phyloP scores from a whole-genome alignment of 1,140 invertebrate genomes.

The Lepidurus arcticus region DNA sequence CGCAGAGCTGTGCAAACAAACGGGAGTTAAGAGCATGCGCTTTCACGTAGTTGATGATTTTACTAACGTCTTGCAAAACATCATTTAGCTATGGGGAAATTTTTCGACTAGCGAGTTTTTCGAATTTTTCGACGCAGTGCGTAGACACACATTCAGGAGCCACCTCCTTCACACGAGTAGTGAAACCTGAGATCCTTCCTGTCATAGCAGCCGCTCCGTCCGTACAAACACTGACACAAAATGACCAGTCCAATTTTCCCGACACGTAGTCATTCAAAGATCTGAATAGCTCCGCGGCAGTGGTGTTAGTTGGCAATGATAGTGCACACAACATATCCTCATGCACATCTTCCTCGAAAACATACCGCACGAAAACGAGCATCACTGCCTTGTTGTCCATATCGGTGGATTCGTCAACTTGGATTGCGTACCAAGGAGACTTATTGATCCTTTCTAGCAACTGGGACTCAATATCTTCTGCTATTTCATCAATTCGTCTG shows the following conservation, averaged over 20 bases:
- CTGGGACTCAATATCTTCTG: constrained; percentile 36
- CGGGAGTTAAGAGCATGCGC: too few relatives aligned
- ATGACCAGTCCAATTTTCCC: constrained; percentile 34
- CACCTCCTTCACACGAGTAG: constrained; percentile 37
- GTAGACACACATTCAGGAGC: constrained; percentile 35
- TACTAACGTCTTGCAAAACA: too few relatives aligned
- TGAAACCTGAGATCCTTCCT: constrained; percentile 37
- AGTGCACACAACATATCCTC: constrained; percentile 37
- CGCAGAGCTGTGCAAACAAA: background rate
- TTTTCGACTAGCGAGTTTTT: background rate
- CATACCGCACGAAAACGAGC: constrained; percentile 26
- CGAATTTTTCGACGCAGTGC: constrained; percentile 37
- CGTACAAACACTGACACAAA: constrained; percentile 39
- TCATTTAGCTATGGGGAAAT: background rate
- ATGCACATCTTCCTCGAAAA: constrained; percentile 36
- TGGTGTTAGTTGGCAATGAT: constrained; percentile 34
- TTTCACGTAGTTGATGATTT: too few relatives aligned
- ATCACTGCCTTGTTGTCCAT: constrained; percentile 36
- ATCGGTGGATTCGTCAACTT: constrained; percentile 40
- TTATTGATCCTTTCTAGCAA: constrained; percentile 34
- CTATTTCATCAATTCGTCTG: constrained; percentile 37
- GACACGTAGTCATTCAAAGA: constrained; percentile 33
- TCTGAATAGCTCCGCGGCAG: constrained; percentile 35
- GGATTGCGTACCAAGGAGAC: constrained; percentile 36
- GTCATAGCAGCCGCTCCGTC: constrained; percentile 40